Evolutionary conservation across 2,888 invertebrate species (phyloP).

Genomic region (Rhorus exstirpatorius): DNA sequence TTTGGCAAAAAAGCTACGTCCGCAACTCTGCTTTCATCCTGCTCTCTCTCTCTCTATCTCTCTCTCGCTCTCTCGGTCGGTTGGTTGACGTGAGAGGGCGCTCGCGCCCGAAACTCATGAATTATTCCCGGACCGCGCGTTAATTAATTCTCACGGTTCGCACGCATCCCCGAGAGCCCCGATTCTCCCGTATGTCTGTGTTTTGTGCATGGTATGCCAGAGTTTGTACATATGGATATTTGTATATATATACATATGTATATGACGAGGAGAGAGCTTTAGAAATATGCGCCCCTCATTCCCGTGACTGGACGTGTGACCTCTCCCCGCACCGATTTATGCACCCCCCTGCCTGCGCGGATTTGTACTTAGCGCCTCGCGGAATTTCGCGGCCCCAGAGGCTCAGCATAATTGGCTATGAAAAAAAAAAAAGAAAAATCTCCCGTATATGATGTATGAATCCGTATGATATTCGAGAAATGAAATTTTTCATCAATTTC

Average conservation of each 20-base stretch:
- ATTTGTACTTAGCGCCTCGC: conserved; percentile 60
- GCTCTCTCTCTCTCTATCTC: conserved; percentile 18
- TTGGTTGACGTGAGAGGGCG: conserved; percentile 10
- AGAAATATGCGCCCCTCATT: conserved; percentile 25
- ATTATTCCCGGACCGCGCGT: conserved; percentile 70
- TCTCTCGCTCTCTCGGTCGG: conserved; percentile 16
- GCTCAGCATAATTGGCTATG: conserved; percentile 36
- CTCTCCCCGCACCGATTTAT: conserved; percentile 55
- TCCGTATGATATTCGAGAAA: conserved; percentile 21
- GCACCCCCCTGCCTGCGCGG: conserved; percentile 34
- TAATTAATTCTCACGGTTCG: conserved; percentile 71
- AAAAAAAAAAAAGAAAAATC: too few species aligned
- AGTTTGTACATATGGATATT: conserved; percentile 4
- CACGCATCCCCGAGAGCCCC: conserved; percentile 59
- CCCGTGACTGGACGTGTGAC: neutral
- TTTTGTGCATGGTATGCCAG: neutral
- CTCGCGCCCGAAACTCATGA: conserved; percentile 64
- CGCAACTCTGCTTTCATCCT: conserved; percentile 36
- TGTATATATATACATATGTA: neutral
- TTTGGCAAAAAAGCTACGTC: conserved; percentile 55
- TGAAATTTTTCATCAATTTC: conserved; percentile 49
- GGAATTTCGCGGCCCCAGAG: conserved; percentile 53
- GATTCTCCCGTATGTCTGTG: conserved; percentile 18
- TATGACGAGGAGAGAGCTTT: conserved; percentile 17
- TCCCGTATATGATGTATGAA: too few species aligned